A percentile compares a stretch with the other conserved stretches of the same genome.
These are phyloP conservation scores for Chiloscyllium plagiosum DNA, from an alignment of 2,113 vertebrate species.

Conservation along the genomic window DNA sequence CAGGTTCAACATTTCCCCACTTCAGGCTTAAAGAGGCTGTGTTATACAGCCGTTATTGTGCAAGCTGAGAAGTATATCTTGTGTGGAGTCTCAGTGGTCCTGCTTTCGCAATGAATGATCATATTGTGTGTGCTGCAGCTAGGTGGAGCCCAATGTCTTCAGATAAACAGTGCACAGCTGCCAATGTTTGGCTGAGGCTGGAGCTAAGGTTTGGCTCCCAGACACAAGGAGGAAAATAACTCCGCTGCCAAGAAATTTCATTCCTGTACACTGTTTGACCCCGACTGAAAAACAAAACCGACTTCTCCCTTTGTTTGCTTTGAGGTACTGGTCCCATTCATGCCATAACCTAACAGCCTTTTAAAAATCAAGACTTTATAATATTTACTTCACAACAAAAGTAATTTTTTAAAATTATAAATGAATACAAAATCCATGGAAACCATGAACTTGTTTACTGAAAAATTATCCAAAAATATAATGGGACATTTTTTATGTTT, in stretches of 20 bases:
- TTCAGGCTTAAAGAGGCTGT: not conserved
- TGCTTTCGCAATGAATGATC: constrained; percentile 10
- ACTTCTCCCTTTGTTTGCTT: constrained; percentile 19
- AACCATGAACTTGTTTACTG: constrained; percentile 1
- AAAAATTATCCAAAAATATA: constrained; percentile 7
- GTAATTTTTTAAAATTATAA: not conserved
- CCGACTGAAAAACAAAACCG: constrained; percentile 44
- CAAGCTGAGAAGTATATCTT: not conserved
- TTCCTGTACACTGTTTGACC: constrained; percentile 44
- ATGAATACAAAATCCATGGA: not conserved
- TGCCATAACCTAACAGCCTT: not conserved
- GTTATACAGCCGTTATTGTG: not conserved
- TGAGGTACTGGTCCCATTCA: not conserved
- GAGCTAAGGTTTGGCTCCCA: constrained; percentile 40
- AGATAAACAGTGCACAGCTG: constrained; percentile 41
- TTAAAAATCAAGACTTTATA: not conserved
- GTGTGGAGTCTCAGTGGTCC: not conserved
- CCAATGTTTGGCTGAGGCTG: constrained; percentile 39
- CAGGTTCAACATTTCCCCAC: not conserved
- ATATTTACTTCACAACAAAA: not conserved
- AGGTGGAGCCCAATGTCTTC: constrained; percentile 43
- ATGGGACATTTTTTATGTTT: not conserved
- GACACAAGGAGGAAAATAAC: constrained; percentile 46
- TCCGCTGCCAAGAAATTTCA: constrained; percentile 42
- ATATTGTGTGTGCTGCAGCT: constrained; percentile 27